Base-by-base conservation (phyloP, 2,797 vertebrate species). In the Galago senegalensis region DNA sequence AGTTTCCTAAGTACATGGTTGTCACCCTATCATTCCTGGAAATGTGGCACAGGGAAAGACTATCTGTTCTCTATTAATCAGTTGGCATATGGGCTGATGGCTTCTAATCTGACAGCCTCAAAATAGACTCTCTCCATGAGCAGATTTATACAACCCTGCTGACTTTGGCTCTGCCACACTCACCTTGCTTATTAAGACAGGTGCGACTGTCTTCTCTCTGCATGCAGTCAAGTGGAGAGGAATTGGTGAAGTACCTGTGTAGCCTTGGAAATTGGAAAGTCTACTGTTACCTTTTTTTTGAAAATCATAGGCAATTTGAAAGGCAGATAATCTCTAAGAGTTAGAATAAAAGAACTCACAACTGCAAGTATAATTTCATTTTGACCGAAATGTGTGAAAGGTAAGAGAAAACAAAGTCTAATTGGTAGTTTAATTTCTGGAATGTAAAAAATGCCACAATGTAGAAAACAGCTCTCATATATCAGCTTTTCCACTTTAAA, bases 291-390 rank as follows among this genome's bases (percentile, higher is more conserved):
- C 49, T 73, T 29, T 29, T n/a, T 70, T 89, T 70, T 73, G n/a
- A 63, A 90, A 84, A 93, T 79, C n/a, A 87, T 18, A 73, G 27
- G 5, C 11, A 60, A 2, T 56, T 94, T 46, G 9, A 69, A 16
- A 83, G 84, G 29, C 56, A 94, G 23, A 84, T 87, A 53, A 94
- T 31, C 46, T 65, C 2, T 79, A 77, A 82, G 67, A 63, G n/a
- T 67, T 88, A 46, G 18, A 49, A 84, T n/a, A 16, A 87, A 81
- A n/a, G 23, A 75, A 92, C 43, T n/a, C 34, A 69, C 17, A 58
- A 72, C 40, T 40, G 25, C 69, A 92, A 83, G 16, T 60, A 82
- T 34, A 94, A 67, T 89, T 92, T 77, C 23, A 77, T 72, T 77
- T 65, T 60, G 61, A 87, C 11, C 72, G 10, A 77, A 18, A 67